Conservation (phyloP, 2,797 vertebrate genomes). For the Valencia hispanica region DNA sequence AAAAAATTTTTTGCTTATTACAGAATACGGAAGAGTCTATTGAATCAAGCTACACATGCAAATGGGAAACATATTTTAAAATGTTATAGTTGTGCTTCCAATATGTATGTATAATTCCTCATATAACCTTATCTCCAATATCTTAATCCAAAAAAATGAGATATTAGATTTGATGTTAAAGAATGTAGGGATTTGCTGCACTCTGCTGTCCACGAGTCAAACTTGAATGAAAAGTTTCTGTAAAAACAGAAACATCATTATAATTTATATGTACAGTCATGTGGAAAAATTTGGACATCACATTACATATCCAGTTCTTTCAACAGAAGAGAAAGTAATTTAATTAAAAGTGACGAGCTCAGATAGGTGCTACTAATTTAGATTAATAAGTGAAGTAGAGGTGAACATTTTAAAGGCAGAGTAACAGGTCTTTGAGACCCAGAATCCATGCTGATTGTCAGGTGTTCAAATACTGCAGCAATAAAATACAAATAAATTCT, state of each 20-base stretch:
- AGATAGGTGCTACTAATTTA: too few relatives aligned
- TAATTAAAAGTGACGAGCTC: too few relatives aligned
- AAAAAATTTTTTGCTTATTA: not conserved
- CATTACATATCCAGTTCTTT: not conserved
- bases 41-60: not conserved
- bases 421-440: too few relatives aligned
- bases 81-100: not conserved
- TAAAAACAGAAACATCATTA: not conserved
- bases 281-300: not conserved
- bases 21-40: not conserved
- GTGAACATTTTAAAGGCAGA: too few relatives aligned
- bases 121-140: not conserved
- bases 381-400: too few relatives aligned
- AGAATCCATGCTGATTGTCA: too few relatives aligned
- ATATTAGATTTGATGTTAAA: not conserved
- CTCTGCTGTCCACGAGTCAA: conserved; percentile 57
- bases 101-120: not conserved
- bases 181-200: conserved; percentile 38
- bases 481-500: too few relatives aligned
- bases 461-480: too few relatives aligned
- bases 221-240: not conserved
- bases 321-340: not conserved
- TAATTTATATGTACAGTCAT: not conserved
- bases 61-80: not conserved
- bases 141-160: not conserved